Evolutionary conservation across 2,797 vertebrate genomes (phyloP), one percentile per base, ranked within the genome.

Genomic region (Phalloptychus januarius): DNA sequence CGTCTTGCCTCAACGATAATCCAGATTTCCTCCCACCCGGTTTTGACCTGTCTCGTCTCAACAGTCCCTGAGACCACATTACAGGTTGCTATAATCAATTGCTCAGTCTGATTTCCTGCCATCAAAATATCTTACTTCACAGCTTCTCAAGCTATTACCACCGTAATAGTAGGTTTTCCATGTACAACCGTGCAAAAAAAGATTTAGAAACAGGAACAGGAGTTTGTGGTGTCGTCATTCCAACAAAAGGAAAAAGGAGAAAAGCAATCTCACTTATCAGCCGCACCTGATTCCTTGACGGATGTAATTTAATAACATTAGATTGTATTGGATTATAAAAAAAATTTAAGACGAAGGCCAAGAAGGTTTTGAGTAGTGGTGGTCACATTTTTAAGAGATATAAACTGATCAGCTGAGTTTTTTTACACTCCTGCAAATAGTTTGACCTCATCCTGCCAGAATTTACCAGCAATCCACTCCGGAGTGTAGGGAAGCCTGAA

Each of bases 1-100:
- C 71, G 40, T 61, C 88, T 78, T 83, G 75, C 69, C 78, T 84
- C 72, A 71, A 25, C 71, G 75, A 50, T 70, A 75, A 46, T 58
- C 23, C 71, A 77, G 76, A 86, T 76, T 84, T 79, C 56, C 45
- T 84, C 77, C 75, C 69, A 46, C 40, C 75, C 63, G 40, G 36
- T 40, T 67, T 28, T 38, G 63, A 67, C 20, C 63, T 12, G 20
- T 67, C 48, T 67, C 15, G 4, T 67, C 44, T 67, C 18, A 82
- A 79, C 67, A 46, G 50, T 23, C 71, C 81, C 82, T 76, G 79
- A 79, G 72, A 69, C 83, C 78, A 25, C 6, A 25, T 40, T 40
- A 23, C 63, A 67, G 10, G 38, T 67, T 67, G 20, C 63, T 5
- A 7, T 40, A 67, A 40, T 67, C 40, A 40, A 20, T 65, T 63